A percentile compares a stretch with the other conserved stretches of the same genome.
These are phyloP conservation scores for Reticulitermes speratus DNA, from an alignment of 1,140 invertebrate genomes.

Conservation along the genomic window DNA sequence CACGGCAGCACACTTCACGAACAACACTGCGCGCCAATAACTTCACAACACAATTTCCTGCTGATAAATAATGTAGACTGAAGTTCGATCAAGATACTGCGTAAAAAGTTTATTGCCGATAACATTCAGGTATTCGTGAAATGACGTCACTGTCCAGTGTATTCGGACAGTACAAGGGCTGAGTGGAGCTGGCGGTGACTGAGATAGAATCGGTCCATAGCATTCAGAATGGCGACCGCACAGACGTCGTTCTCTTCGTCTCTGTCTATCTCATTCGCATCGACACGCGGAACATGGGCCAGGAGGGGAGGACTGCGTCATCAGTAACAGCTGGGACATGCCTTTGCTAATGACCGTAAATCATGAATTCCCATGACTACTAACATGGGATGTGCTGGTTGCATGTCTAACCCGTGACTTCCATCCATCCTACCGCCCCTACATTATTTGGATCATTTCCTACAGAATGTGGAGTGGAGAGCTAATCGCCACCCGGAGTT, in stretches of 20 bases:
- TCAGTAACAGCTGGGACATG: conserved; percentile 12
- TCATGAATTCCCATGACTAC: background rate
- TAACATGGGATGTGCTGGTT: background rate
- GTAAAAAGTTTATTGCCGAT: background rate
- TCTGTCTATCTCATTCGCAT: background rate
- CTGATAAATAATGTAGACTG: background rate
- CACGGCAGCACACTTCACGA: too few relatives aligned
- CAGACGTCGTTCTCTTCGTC: background rate
- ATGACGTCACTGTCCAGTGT: background rate
- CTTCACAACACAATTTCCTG: background rate
- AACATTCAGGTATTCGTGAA: background rate
- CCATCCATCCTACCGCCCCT: background rate
- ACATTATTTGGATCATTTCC: background rate
- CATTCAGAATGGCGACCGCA: background rate
- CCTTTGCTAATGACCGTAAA: conserved; percentile 13
- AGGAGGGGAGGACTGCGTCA: background rate
- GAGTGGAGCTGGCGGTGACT: background rate
- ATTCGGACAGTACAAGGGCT: background rate
- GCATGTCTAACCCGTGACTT: background rate
- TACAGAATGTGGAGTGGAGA: background rate
- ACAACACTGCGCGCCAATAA: too few relatives aligned
- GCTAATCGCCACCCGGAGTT: too few relatives aligned
- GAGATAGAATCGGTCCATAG: background rate
- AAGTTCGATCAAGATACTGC: background rate
- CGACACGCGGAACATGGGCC: background rate